Evolutionary conservation across 2,113 vertebrate species (phyloP), one percentile per base, ranked within the genome.

Genomic region (Piaya cayana): DNA sequence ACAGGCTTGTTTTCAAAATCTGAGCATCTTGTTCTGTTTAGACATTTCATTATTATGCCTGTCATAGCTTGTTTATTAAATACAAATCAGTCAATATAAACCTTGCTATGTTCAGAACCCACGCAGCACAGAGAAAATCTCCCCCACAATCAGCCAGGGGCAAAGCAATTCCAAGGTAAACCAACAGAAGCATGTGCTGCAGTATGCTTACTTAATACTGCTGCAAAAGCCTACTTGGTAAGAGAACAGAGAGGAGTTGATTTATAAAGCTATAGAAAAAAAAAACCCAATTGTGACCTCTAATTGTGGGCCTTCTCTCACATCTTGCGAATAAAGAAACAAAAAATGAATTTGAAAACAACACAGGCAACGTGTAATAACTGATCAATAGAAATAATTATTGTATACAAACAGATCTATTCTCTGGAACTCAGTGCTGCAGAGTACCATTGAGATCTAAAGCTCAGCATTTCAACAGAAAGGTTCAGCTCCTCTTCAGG

Each of bases 41-140:
- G 95, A 80, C 85, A 91, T 76, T 65, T 86, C 62, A 93, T 90
- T 94, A 93, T 95, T 95, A 92, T 93, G 78, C 79, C 63, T 96
- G 85, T 95, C 96, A 95, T 59, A 47, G 53, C 81, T 71, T 96
- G 89, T 95, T 95, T 96, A 92, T 96, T 94, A 95, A 96, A 88
- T 64, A 94, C 32, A 92, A 96, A 92, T 60, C 92, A 83, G 72
- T 88, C 94, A 90, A 86, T 95, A 86, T 77, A 94, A 96, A 96
- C 85, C 92, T 95, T 92, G 92, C 43, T 81, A 92, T 86, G 72
- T 34, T 92, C 72, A 81, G 71, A 97, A 83, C 82, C 88, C 93
- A 96, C 77, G 19, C 85, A 96, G 47, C 25, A 2, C 68, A 86
- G 60, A 82, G 64, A 89, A 90, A 77, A 81, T 90, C 82, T 96